Percentiles rank a stretch among this genome's conserved stretches.
phyloP scores from a whole-genome alignment of 2,888 invertebrate genomes.

The Mechanitis mazaeus region DNA sequence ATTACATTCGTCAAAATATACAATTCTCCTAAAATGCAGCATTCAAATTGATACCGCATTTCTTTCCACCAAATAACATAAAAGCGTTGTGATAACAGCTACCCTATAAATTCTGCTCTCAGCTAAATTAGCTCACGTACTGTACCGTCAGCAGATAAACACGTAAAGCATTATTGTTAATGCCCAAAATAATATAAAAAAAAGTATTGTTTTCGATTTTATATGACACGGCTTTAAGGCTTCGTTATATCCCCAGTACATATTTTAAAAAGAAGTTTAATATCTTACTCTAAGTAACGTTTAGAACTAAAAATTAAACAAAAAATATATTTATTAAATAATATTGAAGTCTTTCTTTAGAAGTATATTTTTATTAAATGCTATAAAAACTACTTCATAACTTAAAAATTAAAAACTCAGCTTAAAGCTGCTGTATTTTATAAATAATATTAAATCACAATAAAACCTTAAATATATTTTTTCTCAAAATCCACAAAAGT shows the following conservation, averaged over 20 bases:
- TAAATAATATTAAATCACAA: background rate
- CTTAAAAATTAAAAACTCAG: no score
- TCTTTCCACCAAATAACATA: conserved; percentile 27
- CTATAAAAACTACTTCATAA: no score
- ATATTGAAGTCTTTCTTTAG: no score
- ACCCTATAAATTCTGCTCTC: conserved; percentile 30
- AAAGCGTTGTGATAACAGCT: conserved; percentile 29
- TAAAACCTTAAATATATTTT: background rate
- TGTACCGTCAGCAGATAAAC: conserved; percentile 18
- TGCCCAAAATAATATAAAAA: conserved; percentile 1
- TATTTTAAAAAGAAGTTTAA: no score
- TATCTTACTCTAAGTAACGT: no score
- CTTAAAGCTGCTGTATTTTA: background rate
- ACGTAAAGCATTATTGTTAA: conserved; percentile 2
- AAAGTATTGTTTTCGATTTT: background rate
- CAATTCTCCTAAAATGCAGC: conserved; percentile 10
- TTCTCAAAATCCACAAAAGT: background rate
- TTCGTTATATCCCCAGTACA: no score
- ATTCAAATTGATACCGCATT: conserved; percentile 24
- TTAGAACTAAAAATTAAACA: no score
- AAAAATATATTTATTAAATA: no score
- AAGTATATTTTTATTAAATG: no score
- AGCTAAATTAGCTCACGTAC: conserved; percentile 29
- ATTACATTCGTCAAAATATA: no score
- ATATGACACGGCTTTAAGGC: background rate